Evolutionary conservation across 2,113 vertebrate species (phyloP).

Genomic region (Carettochelys insculpta): DNA sequence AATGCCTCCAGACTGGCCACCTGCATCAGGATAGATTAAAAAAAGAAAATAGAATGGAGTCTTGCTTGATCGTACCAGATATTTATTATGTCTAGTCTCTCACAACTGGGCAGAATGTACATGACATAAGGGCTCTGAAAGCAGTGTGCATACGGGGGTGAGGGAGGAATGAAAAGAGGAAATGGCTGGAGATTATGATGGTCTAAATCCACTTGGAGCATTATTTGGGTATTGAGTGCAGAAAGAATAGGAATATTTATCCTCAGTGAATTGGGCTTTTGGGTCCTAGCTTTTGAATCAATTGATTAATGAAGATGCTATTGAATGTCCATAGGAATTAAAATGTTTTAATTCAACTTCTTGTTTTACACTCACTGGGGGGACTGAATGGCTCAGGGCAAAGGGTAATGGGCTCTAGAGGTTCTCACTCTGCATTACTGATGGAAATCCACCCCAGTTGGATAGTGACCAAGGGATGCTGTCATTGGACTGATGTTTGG

Average conservation of each 20-base stretch:
- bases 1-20: constrained; percentile 84
- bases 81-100: not conserved
- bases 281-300: not conserved
- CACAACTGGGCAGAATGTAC: not conserved
- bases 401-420: not conserved
- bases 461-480: accelerated
- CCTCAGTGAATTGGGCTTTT: not conserved
- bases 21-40: constrained; percentile 47
- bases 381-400: no score
- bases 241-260: not conserved
- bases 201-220: not conserved
- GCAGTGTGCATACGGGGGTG: no score
- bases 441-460: not conserved
- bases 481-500: not conserved
- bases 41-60: accelerated
- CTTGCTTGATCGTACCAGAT: accelerated
- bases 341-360: not conserved
- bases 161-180: not conserved
- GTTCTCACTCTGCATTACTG: not conserved
- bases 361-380: not conserved
- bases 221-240: not conserved
- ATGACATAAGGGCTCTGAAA: not conserved
- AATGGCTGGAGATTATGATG: not conserved
- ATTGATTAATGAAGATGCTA: not conserved
- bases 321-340: not conserved